phyloP scores from a whole-genome alignment of 1,140 invertebrate species.

The Leptoteleia sp. region DNA sequence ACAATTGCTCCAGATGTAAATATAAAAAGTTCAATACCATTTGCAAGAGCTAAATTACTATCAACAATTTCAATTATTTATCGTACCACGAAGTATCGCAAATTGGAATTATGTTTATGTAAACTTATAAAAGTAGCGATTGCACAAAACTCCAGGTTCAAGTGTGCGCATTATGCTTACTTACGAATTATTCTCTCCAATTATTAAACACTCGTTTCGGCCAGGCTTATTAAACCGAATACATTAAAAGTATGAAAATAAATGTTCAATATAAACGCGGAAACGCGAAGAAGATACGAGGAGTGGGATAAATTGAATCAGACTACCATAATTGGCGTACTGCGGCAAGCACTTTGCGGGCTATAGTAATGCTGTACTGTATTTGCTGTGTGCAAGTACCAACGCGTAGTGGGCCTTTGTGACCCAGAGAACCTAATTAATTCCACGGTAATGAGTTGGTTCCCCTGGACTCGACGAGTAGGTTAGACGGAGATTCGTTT shows the following conservation, averaged over 20 bases:
- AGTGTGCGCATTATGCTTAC: constrained; percentile 5
- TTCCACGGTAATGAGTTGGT: constrained; percentile 76
- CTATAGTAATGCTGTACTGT: constrained; percentile 63
- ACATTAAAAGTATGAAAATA: constrained; percentile 54
- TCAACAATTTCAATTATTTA: too few relatives aligned
- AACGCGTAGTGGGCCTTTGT: constrained; percentile 74
- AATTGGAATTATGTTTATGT: too few relatives aligned
- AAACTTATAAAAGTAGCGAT: constrained; percentile 17
- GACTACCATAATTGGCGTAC: constrained; percentile 66
- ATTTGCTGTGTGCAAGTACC: constrained; percentile 66
- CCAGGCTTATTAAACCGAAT: constrained; percentile 36
- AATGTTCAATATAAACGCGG: constrained; percentile 55
- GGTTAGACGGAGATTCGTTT: constrained; percentile 70
- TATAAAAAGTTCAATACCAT: too few relatives aligned
- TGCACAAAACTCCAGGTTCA: constrained; percentile 6
- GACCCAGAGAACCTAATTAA: constrained; percentile 77
- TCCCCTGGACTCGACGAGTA: constrained; percentile 67
- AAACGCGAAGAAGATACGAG: constrained; percentile 54
- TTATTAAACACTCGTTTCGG: constrained; percentile 27
- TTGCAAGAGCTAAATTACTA: too few relatives aligned
- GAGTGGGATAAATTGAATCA: constrained; percentile 63
- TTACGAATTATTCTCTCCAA: constrained; percentile 20
- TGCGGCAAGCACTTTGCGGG: constrained; percentile 65
- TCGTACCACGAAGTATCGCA: too few relatives aligned
- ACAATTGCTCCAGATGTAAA: too few relatives aligned